Conservation (phyloP, 2,888 invertebrate species). For the Athalia rosae region DNA sequence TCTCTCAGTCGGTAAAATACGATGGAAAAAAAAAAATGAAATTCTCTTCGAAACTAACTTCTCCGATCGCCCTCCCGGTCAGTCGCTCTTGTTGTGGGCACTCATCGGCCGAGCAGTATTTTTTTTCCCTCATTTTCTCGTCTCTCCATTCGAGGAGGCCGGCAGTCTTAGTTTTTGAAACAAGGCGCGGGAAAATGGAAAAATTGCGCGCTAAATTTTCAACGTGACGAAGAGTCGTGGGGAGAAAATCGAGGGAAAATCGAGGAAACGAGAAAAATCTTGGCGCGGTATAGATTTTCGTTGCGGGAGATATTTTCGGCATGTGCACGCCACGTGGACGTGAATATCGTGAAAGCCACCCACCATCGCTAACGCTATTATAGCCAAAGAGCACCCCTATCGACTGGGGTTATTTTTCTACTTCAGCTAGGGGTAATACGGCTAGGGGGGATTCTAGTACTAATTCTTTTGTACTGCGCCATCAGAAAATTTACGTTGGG, state of each 20-base stretch:
- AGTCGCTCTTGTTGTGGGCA: slow-evolving; percentile 20
- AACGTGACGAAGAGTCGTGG: not conserved
- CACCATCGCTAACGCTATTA: slow-evolving; percentile 21
- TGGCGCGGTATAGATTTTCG: slow-evolving; percentile 1
- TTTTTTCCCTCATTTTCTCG: slow-evolving; percentile 12
- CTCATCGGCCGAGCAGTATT: slow-evolving; percentile 29
- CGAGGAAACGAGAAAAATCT: not conserved
- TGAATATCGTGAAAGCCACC: slow-evolving; percentile 23
- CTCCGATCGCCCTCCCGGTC: not conserved
- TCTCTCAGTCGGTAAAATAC: slow-evolving; percentile 39
- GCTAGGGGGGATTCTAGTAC: slow-evolving; percentile 24
- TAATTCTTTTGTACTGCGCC: slow-evolving; percentile 10
- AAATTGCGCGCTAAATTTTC: not conserved
- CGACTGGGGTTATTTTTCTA: not conserved
- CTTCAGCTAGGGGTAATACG: too few species aligned
- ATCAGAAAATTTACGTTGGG: not conserved
- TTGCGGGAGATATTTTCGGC: slow-evolving; percentile 30
- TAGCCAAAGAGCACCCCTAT: slow-evolving; percentile 17
- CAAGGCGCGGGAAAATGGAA: slow-evolving; percentile 29
- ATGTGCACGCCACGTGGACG: slow-evolving; percentile 39
- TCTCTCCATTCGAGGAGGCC: slow-evolving; percentile 16
- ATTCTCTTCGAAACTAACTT: too few species aligned
- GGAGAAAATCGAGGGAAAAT: not conserved
- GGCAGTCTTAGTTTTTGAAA: not conserved
- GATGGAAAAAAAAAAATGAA: too few species aligned